Base-by-base conservation (phyloP, 1,140 invertebrate genomes). In the Scaptodrosophila lebanonensis region DNA sequence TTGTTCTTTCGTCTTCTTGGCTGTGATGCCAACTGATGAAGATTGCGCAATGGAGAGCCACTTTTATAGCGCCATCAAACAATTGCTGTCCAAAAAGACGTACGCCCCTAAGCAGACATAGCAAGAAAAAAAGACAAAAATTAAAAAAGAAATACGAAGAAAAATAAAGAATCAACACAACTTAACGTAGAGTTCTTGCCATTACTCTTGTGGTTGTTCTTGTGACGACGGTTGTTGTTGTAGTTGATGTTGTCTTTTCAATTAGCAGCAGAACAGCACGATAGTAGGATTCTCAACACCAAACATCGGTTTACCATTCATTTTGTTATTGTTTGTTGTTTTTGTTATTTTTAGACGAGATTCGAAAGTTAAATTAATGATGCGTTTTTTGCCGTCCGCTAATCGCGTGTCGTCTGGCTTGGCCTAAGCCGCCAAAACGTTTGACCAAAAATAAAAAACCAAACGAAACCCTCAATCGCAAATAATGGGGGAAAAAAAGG, bases 321-420 rank as follows among this genome's bases (percentile, higher is more conserved):
- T 45, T 66, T 47, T 70, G 70, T 53, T 64, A 64, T 64, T 75
- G 60, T 66, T 22, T 36, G 15, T 50, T 61, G 22, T 25, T 25
- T 25, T 25, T 25, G 22, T 76, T 75, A 75, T 76, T 75, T 75
- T 75, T 75, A 76, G 56, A 53, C 52, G 56, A 62, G 66, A n/a
- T 36, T 32, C 62, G 47, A 45, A 52, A 63, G 47, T 59, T 67
- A 73, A 73, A 79, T 79, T 79, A 79, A 79, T 79, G 75, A 77
- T 77, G 49, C 53, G 69, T 40, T 40, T 56, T 52, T n/a, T n/a
- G n/a, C n/a, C n/a, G n/a, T n/a, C n/a, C n/a, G n/a, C n/a, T n/a
- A n/a, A n/a, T n/a, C n/a, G n/a, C n/a, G n/a, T n/a, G n/a, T n/a
- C n/a, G n/a, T n/a, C n/a, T n/a, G n/a, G n/a, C n/a, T n/a, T n/a